Conservation (phyloP, 2,113 vertebrate genomes). For the Hypomesus transpacificus region DNA sequence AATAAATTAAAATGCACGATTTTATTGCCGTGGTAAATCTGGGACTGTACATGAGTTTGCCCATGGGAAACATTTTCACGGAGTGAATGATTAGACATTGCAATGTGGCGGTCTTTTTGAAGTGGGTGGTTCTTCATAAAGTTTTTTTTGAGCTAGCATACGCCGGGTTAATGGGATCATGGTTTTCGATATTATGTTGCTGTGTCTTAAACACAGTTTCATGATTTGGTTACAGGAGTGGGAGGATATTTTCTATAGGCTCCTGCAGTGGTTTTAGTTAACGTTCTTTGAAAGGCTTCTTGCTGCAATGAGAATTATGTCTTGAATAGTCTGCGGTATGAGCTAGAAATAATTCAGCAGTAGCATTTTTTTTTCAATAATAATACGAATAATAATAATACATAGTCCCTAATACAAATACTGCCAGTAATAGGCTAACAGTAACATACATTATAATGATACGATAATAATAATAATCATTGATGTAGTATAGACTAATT, state of each 20-base stretch:
- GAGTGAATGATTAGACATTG: slow-evolving; percentile 32
- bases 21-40: slow-evolving; percentile 32
- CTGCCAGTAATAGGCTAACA: too few species aligned
- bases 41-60: not conserved
- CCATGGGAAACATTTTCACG: slow-evolving; percentile 31
- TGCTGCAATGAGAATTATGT: too few species aligned
- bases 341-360: too few species aligned
- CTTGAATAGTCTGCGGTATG: too few species aligned
- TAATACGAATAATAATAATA: too few species aligned
- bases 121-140: slow-evolving; percentile 36
- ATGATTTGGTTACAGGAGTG: not conserved
- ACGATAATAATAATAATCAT: too few species aligned
- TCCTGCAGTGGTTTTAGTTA: slow-evolving; percentile 12
- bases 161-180: slow-evolving; percentile 25
- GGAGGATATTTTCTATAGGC: not conserved
- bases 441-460: too few species aligned
- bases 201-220: slow-evolving; percentile 14
- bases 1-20: slow-evolving; percentile 30
- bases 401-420: too few species aligned
- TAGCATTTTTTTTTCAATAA: too few species aligned
- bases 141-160: slow-evolving; percentile 27
- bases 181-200: slow-evolving; percentile 29
- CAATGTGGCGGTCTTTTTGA: slow-evolving; percentile 39
- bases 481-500: too few species aligned
- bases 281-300: too few species aligned